These are phyloP conservation scores for Bombus confusus DNA, from an alignment of 1,140 invertebrate species.

Conservation along the genomic window DNA sequence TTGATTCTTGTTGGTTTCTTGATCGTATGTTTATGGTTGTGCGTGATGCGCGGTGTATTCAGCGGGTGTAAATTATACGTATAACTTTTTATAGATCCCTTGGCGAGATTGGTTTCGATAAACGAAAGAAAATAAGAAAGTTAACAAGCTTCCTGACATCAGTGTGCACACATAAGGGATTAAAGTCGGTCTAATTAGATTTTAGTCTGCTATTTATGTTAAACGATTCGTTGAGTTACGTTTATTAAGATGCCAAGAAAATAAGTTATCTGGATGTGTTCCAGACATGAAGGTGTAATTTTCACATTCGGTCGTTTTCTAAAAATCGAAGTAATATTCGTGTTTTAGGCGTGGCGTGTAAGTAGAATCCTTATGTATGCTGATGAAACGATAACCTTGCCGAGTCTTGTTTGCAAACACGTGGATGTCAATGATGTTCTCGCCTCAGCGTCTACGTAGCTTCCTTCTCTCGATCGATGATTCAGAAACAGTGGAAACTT, in stretches of 20 bases:
- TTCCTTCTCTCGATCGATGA: background rate
- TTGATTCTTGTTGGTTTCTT: background rate
- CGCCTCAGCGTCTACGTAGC: background rate
- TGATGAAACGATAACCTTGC: background rate
- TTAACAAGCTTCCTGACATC: background rate
- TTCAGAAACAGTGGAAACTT: background rate
- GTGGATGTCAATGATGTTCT: background rate
- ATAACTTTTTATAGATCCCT: too few species aligned
- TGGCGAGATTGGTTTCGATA: background rate
- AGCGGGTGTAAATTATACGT: background rate
- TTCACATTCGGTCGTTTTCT: background rate
- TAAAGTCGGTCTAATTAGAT: conserved; percentile 19
- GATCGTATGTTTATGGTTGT: background rate
- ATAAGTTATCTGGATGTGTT: background rate
- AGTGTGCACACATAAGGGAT: conserved; percentile 3
- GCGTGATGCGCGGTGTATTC: background rate
- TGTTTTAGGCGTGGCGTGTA: background rate
- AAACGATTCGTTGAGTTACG: conserved; percentile 14
- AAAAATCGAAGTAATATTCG: background rate
- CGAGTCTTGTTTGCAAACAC: background rate
- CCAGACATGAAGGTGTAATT: background rate
- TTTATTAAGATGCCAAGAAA: conserved; percentile 20
- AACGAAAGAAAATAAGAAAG: background rate
- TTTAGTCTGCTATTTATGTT: conserved; percentile 37
- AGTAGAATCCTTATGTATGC: conserved; percentile 4